Conservation (phyloP, 2,888 invertebrate species). For the Plutella xylostella region DNA sequence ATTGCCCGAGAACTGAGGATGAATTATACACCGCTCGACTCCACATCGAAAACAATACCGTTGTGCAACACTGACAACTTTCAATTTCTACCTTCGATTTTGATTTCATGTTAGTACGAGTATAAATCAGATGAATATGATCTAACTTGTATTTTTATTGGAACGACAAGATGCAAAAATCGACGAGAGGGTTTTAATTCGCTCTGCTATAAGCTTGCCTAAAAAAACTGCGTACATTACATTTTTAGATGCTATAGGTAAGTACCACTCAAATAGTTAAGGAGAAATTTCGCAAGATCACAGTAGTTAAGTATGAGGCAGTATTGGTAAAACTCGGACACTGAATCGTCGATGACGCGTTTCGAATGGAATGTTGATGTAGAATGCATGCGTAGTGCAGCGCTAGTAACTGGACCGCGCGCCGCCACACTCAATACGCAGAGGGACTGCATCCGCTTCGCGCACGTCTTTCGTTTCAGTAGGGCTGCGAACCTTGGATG, state of each 20-base stretch:
- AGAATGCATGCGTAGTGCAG: constrained; percentile 47
- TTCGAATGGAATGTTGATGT: constrained; percentile 53
- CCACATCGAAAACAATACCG: constrained; percentile 40
- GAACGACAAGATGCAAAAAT: too few species aligned
- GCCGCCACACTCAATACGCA: constrained; percentile 9
- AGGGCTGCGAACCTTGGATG: constrained; percentile 23
- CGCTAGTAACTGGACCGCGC: constrained; percentile 26
- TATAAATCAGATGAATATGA: too few species aligned
- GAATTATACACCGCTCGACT: constrained; percentile 20
- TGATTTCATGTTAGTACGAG: too few species aligned
- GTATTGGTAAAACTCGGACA: constrained; percentile 19
- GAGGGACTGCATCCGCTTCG: constrained; percentile 22
- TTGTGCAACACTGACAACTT: constrained; percentile 49
- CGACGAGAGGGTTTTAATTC: too few species aligned
- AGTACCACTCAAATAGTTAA: too few species aligned
- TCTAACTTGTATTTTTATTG: too few species aligned
- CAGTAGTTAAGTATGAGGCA: too few species aligned
- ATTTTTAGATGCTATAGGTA: too few species aligned
- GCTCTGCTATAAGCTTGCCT: too few species aligned
- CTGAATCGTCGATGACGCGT: constrained; percentile 51
- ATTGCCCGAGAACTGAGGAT: constrained; percentile 21
- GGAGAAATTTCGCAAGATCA: too few species aligned
- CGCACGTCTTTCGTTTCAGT: constrained; percentile 21
- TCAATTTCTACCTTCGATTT: constrained; percentile 36
- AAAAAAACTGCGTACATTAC: too few species aligned